Percentiles rank a stretch among this genome's conserved stretches.
Conservation (phyloP, 1,140 invertebrate species). For the Dryas iulia region DNA sequence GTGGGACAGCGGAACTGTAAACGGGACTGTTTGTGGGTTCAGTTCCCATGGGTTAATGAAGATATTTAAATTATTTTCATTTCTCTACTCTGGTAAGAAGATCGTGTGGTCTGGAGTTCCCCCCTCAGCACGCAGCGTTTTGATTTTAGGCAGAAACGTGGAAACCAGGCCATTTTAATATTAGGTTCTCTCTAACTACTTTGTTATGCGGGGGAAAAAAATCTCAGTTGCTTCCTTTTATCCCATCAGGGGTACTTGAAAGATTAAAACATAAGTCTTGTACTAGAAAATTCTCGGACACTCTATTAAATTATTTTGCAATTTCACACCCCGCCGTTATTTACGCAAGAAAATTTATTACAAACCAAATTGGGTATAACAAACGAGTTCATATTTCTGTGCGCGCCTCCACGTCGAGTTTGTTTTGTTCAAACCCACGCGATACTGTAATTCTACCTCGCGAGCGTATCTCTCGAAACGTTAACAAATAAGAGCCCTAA, state of each 20-base stretch:
- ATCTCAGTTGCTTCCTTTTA: too few species aligned
- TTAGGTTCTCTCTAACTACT: too few species aligned
- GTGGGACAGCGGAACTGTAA: too few species aligned
- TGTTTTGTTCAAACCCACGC: slow-evolving; percentile 12
- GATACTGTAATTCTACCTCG: slow-evolving; percentile 17
- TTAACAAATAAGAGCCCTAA: slow-evolving; percentile 20
- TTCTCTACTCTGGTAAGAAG: too few species aligned
- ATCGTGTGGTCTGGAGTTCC: too few species aligned
- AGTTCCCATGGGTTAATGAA: too few species aligned
- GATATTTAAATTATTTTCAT: too few species aligned
- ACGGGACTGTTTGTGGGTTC: too few species aligned
- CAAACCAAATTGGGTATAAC: slow-evolving; percentile 29
- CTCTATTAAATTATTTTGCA: slow-evolving; percentile 1
- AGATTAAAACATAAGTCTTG: not conserved
- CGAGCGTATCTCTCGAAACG: slow-evolving; percentile 15
- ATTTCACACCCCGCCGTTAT: slow-evolving; percentile 13
- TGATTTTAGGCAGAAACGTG: too few species aligned
- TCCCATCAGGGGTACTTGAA: not conserved
- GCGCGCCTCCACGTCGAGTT: not conserved
- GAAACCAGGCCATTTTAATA: too few species aligned
- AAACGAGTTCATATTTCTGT: slow-evolving; percentile 29
- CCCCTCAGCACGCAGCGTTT: too few species aligned
- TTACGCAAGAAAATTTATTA: slow-evolving; percentile 28
- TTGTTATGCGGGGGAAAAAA: too few species aligned
- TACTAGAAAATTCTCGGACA: not conserved